phyloP scores from a whole-genome alignment of 1,140 invertebrate genomes.

The Nasonia longicornis region DNA sequence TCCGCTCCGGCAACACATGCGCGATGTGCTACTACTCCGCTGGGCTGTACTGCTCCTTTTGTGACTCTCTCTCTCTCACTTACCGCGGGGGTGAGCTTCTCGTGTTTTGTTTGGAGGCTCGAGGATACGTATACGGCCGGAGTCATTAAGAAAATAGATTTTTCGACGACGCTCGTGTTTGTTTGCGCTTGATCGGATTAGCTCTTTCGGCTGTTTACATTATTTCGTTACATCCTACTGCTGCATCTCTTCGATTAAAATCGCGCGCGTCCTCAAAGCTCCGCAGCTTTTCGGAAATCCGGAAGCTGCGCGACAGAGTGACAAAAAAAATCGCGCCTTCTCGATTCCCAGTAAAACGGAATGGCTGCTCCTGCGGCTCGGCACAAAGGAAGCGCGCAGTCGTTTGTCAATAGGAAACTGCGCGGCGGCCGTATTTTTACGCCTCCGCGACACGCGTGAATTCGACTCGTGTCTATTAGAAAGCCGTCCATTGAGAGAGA shows the following conservation, averaged over 20 bases:
- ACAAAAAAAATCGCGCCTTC: constrained; percentile 14
- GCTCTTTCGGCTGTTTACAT: too few species aligned
- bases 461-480: constrained; percentile 31
- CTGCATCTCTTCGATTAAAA: neutral
- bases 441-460: constrained; percentile 7
- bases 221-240: too few species aligned
- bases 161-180: neutral
- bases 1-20: constrained; percentile 11
- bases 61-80: neutral
- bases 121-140: constrained; percentile 17
- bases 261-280: neutral
- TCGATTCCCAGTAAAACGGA: constrained; percentile 32
- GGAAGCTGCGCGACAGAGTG: neutral
- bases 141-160: constrained; percentile 33
- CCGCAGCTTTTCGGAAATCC: neutral
- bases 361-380: neutral
- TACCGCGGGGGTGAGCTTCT: neutral
- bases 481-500: constrained; percentile 21
- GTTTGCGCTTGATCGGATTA: neutral
- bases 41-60: neutral
- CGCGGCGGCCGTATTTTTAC: constrained; percentile 16
- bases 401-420: constrained; percentile 35
- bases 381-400: constrained; percentile 22
- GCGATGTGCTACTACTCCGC: neutral
- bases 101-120: neutral